phyloP scores from a whole-genome alignment of 1,140 invertebrate genomes.

The Homalodisca vitripennis region DNA sequence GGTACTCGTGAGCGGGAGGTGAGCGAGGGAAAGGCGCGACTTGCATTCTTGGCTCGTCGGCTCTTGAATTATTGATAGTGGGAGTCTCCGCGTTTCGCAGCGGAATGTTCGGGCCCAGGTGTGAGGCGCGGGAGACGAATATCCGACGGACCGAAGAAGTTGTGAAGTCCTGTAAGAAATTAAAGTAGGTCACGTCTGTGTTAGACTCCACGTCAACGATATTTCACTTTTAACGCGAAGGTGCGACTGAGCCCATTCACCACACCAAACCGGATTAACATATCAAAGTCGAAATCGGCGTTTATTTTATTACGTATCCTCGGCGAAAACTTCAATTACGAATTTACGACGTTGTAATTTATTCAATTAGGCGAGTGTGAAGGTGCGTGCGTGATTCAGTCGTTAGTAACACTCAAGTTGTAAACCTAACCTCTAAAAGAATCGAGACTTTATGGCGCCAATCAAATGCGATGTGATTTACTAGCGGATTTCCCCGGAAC shows the following conservation, averaged over 20 bases:
- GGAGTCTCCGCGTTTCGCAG: background rate
- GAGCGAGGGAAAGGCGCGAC: background rate
- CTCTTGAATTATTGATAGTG: conserved; percentile 25
- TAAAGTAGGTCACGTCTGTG: too few relatives aligned
- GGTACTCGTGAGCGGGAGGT: conserved; percentile 2
- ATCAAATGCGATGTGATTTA: conserved; percentile 18
- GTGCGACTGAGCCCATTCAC: too few relatives aligned
- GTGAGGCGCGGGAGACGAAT: background rate
- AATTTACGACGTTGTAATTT: conserved; percentile 18
- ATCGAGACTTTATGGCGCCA: conserved; percentile 1
- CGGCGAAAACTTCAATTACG: background rate
- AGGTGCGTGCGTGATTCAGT: background rate
- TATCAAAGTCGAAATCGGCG: too few relatives aligned
- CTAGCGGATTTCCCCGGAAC: background rate
- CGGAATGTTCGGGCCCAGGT: conserved; percentile 2
- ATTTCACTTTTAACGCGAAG: too few relatives aligned
- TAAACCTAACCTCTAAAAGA: conserved; percentile 3
- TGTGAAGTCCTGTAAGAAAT: too few relatives aligned
- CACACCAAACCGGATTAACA: too few relatives aligned
- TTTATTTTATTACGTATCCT: too few relatives aligned
- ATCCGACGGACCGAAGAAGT: too few relatives aligned
- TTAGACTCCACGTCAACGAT: too few relatives aligned
- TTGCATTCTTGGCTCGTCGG: background rate
- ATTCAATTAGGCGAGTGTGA: conserved; percentile 4
- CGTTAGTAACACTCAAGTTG: background rate